Base-by-base conservation (phyloP, 2,888 invertebrate species). In the Leucoma salicis region DNA sequence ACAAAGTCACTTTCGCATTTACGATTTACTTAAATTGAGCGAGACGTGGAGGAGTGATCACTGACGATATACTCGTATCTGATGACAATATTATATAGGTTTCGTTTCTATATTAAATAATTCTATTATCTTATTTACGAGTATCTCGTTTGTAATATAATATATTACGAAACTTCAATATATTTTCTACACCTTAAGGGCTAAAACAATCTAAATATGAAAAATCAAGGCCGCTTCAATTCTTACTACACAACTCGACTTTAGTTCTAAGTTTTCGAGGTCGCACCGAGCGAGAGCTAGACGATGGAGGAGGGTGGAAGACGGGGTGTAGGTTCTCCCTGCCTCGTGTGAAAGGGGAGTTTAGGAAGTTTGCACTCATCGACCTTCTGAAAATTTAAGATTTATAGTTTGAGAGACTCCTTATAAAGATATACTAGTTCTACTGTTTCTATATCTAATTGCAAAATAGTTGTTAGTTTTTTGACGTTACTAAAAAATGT, bases 251-350 rank as follows among this genome's bases (percentile, higher is more conserved):
- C 49, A 53, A 46, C 45, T 42, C 42, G 49, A 58, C 53, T 53
- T 56, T 44, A 62, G 68, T 64, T 67, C 70, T 63, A 71, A 78
- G 70, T 81, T 83, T 80, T 82, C 74, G 79, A 79, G 83, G 83
- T 78, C 82, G 78, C 57, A 63, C 60, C 55, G 63, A 69, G 70
- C 70, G 71, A 74, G 73, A 72, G 78, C 81, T 78, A 82, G 82
- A 80, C 82, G 77, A 67, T 67, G 54, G 53, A 63, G 62, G 68
- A 37, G 61, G 60, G 55, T 52, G 49, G 38, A 35, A 42, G 35
- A 42, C 54, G 48, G 59, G 55, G 49, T 50, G 53, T 38, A 50
- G 49, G 46, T 21, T 37, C 45, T 46, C 49, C 43, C 53, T 49
- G 59, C 53, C 50, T 63, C 64, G 65, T 71, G 68, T 54, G 66